phyloP scores from a whole-genome alignment of 2,888 invertebrate species.

The Caenorhabditis plicata region DNA sequence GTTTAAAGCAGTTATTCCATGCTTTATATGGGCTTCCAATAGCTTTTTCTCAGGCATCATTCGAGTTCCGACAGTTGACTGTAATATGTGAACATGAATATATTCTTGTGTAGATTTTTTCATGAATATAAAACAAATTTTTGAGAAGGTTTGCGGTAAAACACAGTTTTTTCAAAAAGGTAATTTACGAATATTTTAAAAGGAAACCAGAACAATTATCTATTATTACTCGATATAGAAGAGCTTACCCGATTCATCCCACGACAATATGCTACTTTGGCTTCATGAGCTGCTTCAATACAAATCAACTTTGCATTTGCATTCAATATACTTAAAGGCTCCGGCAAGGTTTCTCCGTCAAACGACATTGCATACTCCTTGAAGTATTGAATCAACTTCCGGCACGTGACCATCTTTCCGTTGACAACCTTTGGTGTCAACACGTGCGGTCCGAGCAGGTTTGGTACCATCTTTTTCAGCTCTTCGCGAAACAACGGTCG shows the following conservation, averaged over 20 bases:
- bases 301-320: conserved; percentile 56
- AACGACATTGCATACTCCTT: conserved; percentile 59
- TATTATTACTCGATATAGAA: no score
- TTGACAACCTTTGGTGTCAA: conserved; percentile 56
- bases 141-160: no score
- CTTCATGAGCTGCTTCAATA: conserved; percentile 58
- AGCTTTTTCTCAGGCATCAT: conserved; percentile 63
- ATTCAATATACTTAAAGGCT: conserved; percentile 57
- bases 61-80: conserved; percentile 49
- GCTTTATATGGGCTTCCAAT: conserved; percentile 51
- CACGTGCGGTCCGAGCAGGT: conserved; percentile 50
- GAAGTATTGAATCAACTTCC: conserved; percentile 61
- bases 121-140: no score
- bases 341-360: conserved; percentile 52
- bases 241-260: conserved; percentile 64
- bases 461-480: conserved; percentile 56
- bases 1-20: conserved; percentile 57
- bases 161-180: no score
- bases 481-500: conserved; percentile 60
- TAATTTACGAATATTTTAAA: conserved; percentile 22
- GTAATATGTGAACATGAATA: no score
- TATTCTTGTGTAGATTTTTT: no score
- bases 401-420: conserved; percentile 59
- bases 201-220: neutral
- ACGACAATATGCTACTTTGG: conserved; percentile 56